phyloP scores from a whole-genome alignment of 1,140 invertebrate species.

The Coenobita brevimanus region DNA sequence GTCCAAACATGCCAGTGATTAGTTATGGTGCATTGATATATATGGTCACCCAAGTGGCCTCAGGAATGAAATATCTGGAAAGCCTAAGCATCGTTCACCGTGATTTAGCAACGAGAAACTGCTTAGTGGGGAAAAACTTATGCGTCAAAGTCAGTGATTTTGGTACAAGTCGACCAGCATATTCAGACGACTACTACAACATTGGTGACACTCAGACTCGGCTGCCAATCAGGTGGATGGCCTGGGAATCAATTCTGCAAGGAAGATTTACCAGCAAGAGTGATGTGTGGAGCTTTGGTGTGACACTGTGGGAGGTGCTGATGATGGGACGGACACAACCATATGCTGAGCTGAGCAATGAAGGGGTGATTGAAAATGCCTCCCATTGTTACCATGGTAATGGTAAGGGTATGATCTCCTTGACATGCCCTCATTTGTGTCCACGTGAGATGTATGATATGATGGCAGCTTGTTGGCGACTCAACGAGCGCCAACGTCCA shows the following conservation, averaged over 20 bases:
- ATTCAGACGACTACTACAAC: conserved; percentile 87
- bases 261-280: conserved; percentile 89
- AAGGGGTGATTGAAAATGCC: conserved; percentile 86
- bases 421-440: conserved; percentile 81
- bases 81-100: conserved; percentile 82
- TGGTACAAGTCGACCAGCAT: conserved; percentile 89
- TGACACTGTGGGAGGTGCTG: conserved; percentile 91
- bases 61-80: conserved; percentile 71
- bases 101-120: conserved; percentile 95
- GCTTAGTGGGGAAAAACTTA: conserved; percentile 89
- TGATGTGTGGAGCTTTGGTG: conserved; percentile 92
- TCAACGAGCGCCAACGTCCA: conserved; percentile 36
- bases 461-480: conserved; percentile 44
- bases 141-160: conserved; percentile 93
- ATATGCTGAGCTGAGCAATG: conserved; percentile 84
- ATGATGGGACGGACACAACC: conserved; percentile 88
- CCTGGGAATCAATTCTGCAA: conserved; percentile 83
- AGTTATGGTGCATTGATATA: conserved; percentile 69
- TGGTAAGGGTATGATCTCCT: conserved; percentile 73
- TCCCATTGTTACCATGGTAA: conserved; percentile 82
- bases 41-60: conserved; percentile 70
- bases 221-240: conserved; percentile 90
- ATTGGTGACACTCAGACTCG: conserved; percentile 83
- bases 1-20: not conserved
- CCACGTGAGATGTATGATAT: conserved; percentile 44